These are phyloP conservation scores for Diadophis punctatus DNA, from an alignment of 2,113 vertebrate species.

Conservation along the genomic window DNA sequence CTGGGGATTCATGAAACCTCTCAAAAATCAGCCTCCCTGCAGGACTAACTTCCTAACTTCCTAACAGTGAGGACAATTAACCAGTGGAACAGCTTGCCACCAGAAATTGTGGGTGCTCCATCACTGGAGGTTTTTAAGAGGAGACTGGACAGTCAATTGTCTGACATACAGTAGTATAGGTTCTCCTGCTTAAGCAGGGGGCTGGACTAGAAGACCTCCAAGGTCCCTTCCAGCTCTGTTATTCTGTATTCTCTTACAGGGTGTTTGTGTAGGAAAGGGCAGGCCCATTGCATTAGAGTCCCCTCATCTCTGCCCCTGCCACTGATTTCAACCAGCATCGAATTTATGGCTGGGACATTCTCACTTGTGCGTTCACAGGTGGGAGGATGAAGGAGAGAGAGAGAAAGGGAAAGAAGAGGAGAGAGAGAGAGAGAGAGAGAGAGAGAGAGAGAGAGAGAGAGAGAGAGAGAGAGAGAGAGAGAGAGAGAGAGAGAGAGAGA, in stretches of 20 bases:
- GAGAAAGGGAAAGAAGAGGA: not conserved
- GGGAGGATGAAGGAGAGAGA: not conserved
- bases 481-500: not conserved
- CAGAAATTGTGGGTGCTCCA: too few species aligned
- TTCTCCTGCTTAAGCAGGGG: not conserved
- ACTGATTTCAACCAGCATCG: not conserved
- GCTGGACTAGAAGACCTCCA: too few species aligned
- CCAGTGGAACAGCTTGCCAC: too few species aligned
- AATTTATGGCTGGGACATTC: too few species aligned
- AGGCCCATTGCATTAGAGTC: not conserved
- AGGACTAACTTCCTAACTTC: not conserved
- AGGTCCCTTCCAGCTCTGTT: not conserved
- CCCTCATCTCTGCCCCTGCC: not conserved
- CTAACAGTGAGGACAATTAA: too few species aligned
- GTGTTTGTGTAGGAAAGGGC: not conserved
- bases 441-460: not conserved
- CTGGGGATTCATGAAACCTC: not conserved
- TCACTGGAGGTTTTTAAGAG: too few species aligned
- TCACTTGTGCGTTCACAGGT: not conserved
- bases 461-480: not conserved
- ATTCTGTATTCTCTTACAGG: too few species aligned
- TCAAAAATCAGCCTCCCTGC: not conserved
- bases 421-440: not conserved
- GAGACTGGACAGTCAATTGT: too few species aligned
- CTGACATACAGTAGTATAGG: not conserved